A percentile compares a stretch with the other conserved stretches of the same genome.
Conservation (phyloP, 2,888 invertebrate genomes). For the Aphidius colemani region DNA sequence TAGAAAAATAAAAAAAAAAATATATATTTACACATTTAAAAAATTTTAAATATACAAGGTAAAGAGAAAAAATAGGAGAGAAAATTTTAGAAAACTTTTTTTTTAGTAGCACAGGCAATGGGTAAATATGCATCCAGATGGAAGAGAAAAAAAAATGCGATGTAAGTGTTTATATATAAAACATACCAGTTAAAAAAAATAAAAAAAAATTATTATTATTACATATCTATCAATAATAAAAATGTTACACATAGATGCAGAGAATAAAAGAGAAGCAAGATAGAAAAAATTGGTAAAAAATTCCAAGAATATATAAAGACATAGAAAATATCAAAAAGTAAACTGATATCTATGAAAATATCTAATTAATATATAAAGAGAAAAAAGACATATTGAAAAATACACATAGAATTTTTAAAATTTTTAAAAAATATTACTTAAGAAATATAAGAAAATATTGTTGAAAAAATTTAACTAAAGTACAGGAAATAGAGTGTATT, state of each 20-base stretch:
- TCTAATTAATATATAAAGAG: no score
- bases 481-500: no score
- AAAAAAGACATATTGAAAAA: no score
- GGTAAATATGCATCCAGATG: constrained; percentile 32
- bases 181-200: constrained; percentile 25
- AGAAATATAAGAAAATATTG: no score
- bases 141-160: constrained; percentile 25
- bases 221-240: constrained; percentile 29
- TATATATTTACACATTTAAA: constrained; percentile 31
- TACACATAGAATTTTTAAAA: no score
- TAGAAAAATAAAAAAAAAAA: constrained; percentile 29
- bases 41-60: constrained; percentile 31
- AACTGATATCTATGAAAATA: not conserved
- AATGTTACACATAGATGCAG: constrained; percentile 31
- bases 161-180: constrained; percentile 25
- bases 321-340: constrained; percentile 28
- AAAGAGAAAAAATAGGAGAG: constrained; percentile 26
- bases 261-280: constrained; percentile 33
- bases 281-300: constrained; percentile 36
- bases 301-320: constrained; percentile 37
- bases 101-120: constrained; percentile 21
- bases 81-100: constrained; percentile 18
- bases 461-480: no score
- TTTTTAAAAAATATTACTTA: no score
- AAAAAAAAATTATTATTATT: constrained; percentile 26